phyloP scores from a whole-genome alignment of 1,140 invertebrate genomes.

The Cotesia vestalis region DNA sequence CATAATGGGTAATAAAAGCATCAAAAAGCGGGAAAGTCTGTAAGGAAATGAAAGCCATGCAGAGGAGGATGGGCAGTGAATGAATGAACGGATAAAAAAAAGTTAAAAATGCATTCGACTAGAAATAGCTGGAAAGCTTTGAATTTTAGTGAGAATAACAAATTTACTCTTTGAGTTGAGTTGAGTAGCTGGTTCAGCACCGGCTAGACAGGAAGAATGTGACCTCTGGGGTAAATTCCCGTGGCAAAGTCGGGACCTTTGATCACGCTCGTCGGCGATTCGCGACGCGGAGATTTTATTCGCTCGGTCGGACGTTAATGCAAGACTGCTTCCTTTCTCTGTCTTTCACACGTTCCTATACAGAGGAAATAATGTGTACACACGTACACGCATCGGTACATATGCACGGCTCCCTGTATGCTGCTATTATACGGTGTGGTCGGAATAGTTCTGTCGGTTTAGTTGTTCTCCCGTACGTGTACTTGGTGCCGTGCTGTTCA shows the following conservation, averaged over 20 bases:
- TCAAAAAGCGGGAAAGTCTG: too few relatives aligned
- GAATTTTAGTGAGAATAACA: not conserved
- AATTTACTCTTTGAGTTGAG: not conserved
- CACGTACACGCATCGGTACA: too few relatives aligned
- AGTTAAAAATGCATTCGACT: not conserved
- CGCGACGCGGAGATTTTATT: slow-evolving; percentile 42
- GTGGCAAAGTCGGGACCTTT: slow-evolving; percentile 33
- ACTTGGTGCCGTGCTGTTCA: not conserved
- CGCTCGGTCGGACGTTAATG: slow-evolving; percentile 37
- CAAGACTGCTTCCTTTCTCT: slow-evolving; percentile 27
- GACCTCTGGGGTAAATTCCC: slow-evolving; percentile 26
- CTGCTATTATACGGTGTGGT: not conserved
- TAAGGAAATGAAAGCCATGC: too few relatives aligned
- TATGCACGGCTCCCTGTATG: not conserved
- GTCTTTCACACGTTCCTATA: slow-evolving; percentile 9
- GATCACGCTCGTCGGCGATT: slow-evolving; percentile 40
- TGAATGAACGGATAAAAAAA: too few relatives aligned
- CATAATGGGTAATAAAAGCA: too few relatives aligned
- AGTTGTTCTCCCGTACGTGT: not conserved
- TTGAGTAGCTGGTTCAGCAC: not conserved
- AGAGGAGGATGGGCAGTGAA: too few relatives aligned
- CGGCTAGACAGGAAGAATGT: slow-evolving; percentile 4
- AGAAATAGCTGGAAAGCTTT: not conserved
- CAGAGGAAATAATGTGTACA: slow-evolving; percentile 2
- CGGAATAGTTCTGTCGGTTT: too few relatives aligned